phyloP scores from a whole-genome alignment of 2,888 invertebrate genomes.

The Gryllus longicercus region DNA sequence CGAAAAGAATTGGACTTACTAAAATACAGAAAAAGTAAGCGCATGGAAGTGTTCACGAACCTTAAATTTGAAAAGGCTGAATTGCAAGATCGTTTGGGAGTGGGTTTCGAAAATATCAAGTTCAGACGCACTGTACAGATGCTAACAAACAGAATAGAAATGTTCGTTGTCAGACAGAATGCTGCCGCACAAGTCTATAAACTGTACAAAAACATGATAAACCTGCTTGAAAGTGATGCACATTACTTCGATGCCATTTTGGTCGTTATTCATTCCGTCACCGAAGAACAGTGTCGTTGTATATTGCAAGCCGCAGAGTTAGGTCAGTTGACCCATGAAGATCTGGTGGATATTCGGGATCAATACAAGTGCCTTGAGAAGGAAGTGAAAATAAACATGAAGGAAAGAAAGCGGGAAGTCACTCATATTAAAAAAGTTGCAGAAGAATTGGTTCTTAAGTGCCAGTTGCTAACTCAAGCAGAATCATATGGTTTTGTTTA shows the following conservation, averaged over 20 bases:
- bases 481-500: slow-evolving; percentile 40
- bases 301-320: slow-evolving; percentile 62
- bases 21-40: not conserved
- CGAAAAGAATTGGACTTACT: not conserved
- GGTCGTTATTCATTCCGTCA: slow-evolving; percentile 56
- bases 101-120: not conserved
- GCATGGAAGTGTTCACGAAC: not conserved
- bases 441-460: slow-evolving; percentile 47
- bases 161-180: not conserved
- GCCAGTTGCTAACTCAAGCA: slow-evolving; percentile 49
- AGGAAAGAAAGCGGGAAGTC: slow-evolving; percentile 56
- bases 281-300: slow-evolving; percentile 58
- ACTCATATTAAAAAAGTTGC: slow-evolving; percentile 51
- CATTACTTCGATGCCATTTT: slow-evolving; percentile 62
- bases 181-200: not conserved
- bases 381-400: slow-evolving; percentile 61
- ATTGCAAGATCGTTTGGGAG: not conserved
- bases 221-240: slow-evolving; percentile 53
- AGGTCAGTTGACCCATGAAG: slow-evolving; percentile 65
- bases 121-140: not conserved
- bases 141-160: not conserved
- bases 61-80: not conserved
- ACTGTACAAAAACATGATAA: not conserved
- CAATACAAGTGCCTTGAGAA: slow-evolving; percentile 58
- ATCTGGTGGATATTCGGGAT: slow-evolving; percentile 60